These are phyloP conservation scores for Epinotia ramella DNA, from an alignment of 2,888 invertebrate species.

Conservation along the genomic window DNA sequence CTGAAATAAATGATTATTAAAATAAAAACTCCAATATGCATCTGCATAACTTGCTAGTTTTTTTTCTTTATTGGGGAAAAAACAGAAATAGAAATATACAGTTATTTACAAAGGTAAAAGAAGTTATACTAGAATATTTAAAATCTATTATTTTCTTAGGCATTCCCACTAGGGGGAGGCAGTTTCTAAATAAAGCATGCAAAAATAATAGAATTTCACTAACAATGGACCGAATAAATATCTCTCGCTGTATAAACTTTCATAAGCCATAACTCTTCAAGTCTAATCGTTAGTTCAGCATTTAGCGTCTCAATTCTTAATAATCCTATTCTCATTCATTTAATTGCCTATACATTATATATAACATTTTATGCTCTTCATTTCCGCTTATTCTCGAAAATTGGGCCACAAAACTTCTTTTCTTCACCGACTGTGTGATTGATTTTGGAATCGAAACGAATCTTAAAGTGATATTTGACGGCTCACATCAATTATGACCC, in stretches of 20 bases:
- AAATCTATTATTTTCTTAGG: too few species aligned
- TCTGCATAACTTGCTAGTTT: too few species aligned
- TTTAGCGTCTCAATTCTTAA: not conserved
- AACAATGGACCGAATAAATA: not conserved
- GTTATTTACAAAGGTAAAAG: too few species aligned
- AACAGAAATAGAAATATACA: too few species aligned
- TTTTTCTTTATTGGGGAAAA: too few species aligned
- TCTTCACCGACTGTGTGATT: conserved; percentile 59
- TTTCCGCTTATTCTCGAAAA: conserved; percentile 50
- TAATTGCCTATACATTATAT: too few species aligned
- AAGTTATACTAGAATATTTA: too few species aligned
- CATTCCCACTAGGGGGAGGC: too few species aligned
- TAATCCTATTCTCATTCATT: conserved; percentile 1
- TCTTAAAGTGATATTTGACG: conserved; percentile 72
- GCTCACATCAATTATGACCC: conserved; percentile 65
- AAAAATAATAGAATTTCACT: too few species aligned
- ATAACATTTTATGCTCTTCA: conserved; percentile 7
- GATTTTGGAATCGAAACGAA: conserved; percentile 76
- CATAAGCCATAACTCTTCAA: not conserved
- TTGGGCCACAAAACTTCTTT: conserved; percentile 44
- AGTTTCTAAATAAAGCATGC: too few species aligned
- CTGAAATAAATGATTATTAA: too few species aligned
- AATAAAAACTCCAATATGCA: too few species aligned
- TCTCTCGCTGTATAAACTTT: not conserved
- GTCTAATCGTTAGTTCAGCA: not conserved